A percentile compares a stretch with the other conserved stretches of the same genome.
Conservation (phyloP, 1,140 invertebrate genomes). For the Achroia grisella region DNA sequence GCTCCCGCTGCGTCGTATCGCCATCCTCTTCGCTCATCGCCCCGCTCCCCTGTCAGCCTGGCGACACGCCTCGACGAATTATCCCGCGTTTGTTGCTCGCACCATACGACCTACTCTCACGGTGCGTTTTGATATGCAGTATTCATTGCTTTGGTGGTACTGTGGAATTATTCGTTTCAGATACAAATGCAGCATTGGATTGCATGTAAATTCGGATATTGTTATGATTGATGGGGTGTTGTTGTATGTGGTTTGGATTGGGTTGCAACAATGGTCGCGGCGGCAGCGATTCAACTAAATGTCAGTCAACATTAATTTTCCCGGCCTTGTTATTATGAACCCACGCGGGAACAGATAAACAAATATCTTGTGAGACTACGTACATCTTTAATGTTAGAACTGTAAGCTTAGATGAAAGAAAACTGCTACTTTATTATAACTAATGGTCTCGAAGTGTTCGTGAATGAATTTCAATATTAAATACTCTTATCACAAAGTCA, state of each 20-base stretch:
- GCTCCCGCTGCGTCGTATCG: constrained; percentile 22
- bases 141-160: neutral
- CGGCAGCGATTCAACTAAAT: constrained; percentile 16
- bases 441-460: too few relatives aligned
- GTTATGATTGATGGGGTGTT: neutral
- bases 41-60: constrained; percentile 38
- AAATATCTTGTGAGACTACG: too few relatives aligned
- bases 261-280: constrained; percentile 16
- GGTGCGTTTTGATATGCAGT: neutral
- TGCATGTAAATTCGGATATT: neutral
- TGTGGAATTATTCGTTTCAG: neutral
- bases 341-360: too few relatives aligned
- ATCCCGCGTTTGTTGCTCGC: constrained; percentile 14
- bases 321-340: too few relatives aligned
- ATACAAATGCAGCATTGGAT: neutral
- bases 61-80: constrained; percentile 32
- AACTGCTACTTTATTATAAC: too few relatives aligned
- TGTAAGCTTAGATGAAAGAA: too few relatives aligned
- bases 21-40: constrained; percentile 42
- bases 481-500: too few relatives aligned
- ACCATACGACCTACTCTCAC: constrained; percentile 3
- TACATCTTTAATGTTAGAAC: too few relatives aligned
- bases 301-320: neutral
- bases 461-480: too few relatives aligned
- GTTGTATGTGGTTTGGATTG: constrained; percentile 7